Evolutionary conservation across 2,888 invertebrate genomes (phyloP), one percentile per base, ranked within the genome.

Genomic region (Clanis bilineata): DNA sequence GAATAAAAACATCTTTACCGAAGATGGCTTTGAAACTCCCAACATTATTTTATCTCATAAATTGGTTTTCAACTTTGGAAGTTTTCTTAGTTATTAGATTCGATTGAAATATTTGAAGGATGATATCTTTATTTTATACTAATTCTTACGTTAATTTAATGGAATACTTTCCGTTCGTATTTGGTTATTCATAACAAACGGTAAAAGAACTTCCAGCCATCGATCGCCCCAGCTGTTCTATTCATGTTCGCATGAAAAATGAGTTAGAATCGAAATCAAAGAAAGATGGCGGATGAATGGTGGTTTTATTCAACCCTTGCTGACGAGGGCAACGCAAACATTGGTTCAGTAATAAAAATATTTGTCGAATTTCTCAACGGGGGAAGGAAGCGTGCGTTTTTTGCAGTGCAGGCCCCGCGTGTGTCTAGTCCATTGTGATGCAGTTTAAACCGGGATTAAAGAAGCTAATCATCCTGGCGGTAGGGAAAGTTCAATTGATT

Each of bases 331-430:
- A 82, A 77, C 72, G 83, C 85, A 90, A 90, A 92, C 90, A 90
- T 91, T 90, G 85, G 86, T 86, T 85, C 83, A 84, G 88, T 89
- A 88, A 90, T 89, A 88, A 90, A 90, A 92, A 91, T 90, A 91
- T 92, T 91, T 89, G 88, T 83, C 73, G 77, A 83, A 86, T 85
- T 85, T 71, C 83, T 82, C 84, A 72, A 80, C 78, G 79, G 80
- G 75, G 71, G 77, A 77, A 85, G 80, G 79, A 83, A 82, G 82
- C 80, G 77, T 79, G 80, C 74, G 76, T 79, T 84, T 86, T 80
- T 83, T 85, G 28, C 81, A 74, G 77, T 80, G 81, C 78, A 78
- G 71, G 74, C 75, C 74, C 65, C 72, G 69, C 71, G 79, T 80
- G 79, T 82, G 80, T 77, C 74, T 79, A 79, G 72, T 69, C 83